Conservation (phyloP, 1,140 invertebrate species). For the Wasmannia auropunctata region DNA sequence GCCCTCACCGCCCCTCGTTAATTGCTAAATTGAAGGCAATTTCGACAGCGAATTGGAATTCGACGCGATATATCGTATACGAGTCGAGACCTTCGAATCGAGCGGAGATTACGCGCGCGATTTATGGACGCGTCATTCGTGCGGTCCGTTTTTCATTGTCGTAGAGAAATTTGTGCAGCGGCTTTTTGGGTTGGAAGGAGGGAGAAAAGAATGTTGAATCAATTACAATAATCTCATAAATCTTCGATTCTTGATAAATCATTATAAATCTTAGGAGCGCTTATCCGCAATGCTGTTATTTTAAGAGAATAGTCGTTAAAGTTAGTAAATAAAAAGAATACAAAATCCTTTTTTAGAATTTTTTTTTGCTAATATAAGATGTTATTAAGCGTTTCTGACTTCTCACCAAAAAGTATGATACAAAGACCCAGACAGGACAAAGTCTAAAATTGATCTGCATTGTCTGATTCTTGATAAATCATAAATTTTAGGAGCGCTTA, state of each 20-base stretch:
- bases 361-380: background rate
- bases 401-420: background rate
- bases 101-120: conserved; percentile 74
- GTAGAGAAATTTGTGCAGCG: conserved; percentile 42
- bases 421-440: no score
- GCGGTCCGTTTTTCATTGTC: conserved; percentile 38
- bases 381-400: background rate
- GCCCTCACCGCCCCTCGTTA: conserved; percentile 80
- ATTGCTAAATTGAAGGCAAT: conserved; percentile 86
- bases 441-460: no score
- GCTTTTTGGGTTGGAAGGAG: background rate
- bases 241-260: background rate
- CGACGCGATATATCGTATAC: conserved; percentile 75
- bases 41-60: conserved; percentile 80
- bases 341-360: background rate
- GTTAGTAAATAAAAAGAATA: background rate
- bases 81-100: conserved; percentile 64
- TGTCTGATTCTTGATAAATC: background rate
- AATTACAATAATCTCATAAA: conserved; percentile 19
- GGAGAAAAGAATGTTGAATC: background rate
- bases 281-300: background rate
- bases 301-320: background rate
- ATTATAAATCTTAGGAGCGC: background rate
- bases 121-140: conserved; percentile 77
- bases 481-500: background rate